A percentile compares a stretch with the other conserved stretches of the same genome.
Evolutionary conservation across 2,888 invertebrate species (phyloP).

Genomic region (Dynastes maya): DNA sequence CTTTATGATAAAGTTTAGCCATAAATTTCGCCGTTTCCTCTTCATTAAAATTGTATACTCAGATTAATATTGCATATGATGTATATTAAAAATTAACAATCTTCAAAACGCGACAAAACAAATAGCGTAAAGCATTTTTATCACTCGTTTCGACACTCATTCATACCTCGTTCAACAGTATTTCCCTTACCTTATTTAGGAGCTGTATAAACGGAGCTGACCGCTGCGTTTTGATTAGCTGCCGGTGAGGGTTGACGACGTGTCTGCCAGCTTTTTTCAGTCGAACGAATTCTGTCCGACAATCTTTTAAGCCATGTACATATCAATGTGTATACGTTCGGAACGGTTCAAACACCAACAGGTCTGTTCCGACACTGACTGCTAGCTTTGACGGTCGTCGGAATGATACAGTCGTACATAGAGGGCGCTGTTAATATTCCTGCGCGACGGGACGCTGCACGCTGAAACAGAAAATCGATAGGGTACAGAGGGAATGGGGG

Average conservation of each 20-base stretch:
- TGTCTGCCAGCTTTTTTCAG: background rate
- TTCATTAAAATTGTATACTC: no score
- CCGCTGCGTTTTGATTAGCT: background rate
- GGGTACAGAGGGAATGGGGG: background rate
- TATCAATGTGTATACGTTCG: background rate
- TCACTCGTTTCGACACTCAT: no score
- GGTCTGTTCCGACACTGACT: constrained; percentile 23
- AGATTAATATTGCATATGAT: no score
- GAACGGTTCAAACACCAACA: constrained; percentile 20
- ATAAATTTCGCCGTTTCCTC: no score
- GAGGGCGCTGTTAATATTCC: constrained; percentile 5
- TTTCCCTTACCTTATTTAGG: background rate
- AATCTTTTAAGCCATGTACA: constrained; percentile 5
- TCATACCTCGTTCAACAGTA: no score
- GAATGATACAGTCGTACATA: background rate
- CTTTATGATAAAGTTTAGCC: no score
- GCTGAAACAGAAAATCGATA: constrained; percentile 27
- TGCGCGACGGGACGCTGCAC: constrained; percentile 13
- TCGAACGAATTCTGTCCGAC: constrained; percentile 2
- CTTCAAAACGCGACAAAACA: no score
- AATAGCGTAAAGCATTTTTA: no score
- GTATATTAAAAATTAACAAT: no score
- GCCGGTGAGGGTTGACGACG: background rate
- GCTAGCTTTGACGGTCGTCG: constrained; percentile 16
- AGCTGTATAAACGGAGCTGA: background rate